phyloP scores from a whole-genome alignment of 2,113 vertebrate genomes.

The Mus pahari region DNA sequence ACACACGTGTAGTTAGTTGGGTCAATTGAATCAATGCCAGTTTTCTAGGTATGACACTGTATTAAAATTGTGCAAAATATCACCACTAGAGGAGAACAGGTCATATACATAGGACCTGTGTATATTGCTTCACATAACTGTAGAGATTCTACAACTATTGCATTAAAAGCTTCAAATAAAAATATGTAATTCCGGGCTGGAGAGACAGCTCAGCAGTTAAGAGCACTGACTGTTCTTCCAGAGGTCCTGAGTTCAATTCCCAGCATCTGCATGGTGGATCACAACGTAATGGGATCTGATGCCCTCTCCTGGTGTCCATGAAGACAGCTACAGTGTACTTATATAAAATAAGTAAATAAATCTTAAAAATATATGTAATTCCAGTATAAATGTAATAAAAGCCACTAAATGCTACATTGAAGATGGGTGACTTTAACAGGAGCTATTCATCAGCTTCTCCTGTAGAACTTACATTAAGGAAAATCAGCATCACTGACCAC shows the following conservation, averaged over 20 bases:
- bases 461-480: not conserved
- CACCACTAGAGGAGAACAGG: not conserved
- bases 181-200: not conserved
- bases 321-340: too few relatives aligned
- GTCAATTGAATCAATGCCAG: not conserved
- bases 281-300: too few relatives aligned
- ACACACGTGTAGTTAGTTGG: too few relatives aligned
- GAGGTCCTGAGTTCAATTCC: too few relatives aligned
- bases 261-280: too few relatives aligned
- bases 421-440: not conserved
- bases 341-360: too few relatives aligned
- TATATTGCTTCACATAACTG: not conserved
- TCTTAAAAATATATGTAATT: not conserved
- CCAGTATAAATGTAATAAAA: constrained; percentile 18
- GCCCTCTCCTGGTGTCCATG: too few relatives aligned
- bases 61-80: not conserved
- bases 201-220: too few relatives aligned
- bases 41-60: not conserved
- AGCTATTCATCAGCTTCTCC: not conserved
- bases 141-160: not conserved
- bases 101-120: not conserved
- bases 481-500: not conserved
- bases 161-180: constrained; percentile 12
- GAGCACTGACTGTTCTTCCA: too few relatives aligned
- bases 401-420: not conserved